Base-by-base conservation (phyloP, 2,797 vertebrate species). In the Pyrocephalus nanus region DNA sequence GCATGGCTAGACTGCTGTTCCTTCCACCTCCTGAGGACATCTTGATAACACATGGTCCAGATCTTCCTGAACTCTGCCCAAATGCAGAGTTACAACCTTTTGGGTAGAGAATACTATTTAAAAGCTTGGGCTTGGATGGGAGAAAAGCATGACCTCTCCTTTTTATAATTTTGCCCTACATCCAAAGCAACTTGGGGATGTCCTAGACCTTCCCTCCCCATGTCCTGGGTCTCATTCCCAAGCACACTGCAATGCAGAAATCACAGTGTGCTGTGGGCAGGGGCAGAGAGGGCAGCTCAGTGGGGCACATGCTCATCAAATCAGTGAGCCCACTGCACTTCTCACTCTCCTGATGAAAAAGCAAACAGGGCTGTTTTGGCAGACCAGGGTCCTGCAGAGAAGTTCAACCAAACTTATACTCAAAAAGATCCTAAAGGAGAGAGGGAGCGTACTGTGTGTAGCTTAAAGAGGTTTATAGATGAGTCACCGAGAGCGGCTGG, bases 21-120 rank as follows among this genome's bases (percentile, higher is more conserved):
- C 21, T 83, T 86, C 27, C 11, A 55, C 21, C 11, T 86, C 42
- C 27, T 43, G 27, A 15, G 22, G 62, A 90, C 5, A 15, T 15
- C 11, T 25, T 1, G 1, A 14, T 22, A 34, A 51, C 0, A 0
- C 11, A 15, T 8, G 4, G 32, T 64, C 20, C 53, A 32, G 34
- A 25, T 40, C 8, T 85, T 15, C 54, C 27, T 29, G 47, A 27
- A 11, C 32, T 91, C 79, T 50, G 14, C 47, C 22, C 40, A 90
- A 19, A 9, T 3, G 15, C 21, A 71, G 23, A 69, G 26, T 57
- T 60, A 47, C 30, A 90, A 58, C 3, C 2, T 45, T 74, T 57
- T 2, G 1, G 13, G 9, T 36, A 48, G 9, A 40, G 15, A 6
- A 18, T 26, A 45, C 36, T 47, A 40, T 7, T 34, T 47, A 51